Evolutionary conservation across 2,797 vertebrate genomes (phyloP), one percentile per base, ranked within the genome.

Genomic region (Triplophysa yarkandensis): DNA sequence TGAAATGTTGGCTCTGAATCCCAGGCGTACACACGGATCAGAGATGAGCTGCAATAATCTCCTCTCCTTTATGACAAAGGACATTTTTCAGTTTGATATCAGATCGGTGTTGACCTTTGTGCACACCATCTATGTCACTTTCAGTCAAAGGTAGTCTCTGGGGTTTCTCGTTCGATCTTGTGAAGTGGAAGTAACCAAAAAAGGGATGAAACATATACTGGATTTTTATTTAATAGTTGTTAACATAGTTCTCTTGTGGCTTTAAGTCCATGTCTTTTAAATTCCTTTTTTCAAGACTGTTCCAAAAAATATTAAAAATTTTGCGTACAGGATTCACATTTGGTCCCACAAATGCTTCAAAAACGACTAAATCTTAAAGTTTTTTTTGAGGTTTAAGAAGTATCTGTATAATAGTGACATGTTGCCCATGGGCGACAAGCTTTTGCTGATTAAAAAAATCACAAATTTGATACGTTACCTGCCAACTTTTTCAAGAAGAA

Each of bases 1-100:
- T 14, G 61, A 67, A 79, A 66, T 69, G 58, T 50, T 63, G 34
- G 48, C 1, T 16, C 58, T 73, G 80, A 81, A 76, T 82, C 75
- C 69, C 71, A 44, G 58, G 25, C 23, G 23, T 65, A 27, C 61
- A 65, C 34, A 43, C 28, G 57, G 60, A 28, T 76, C 65, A 71
- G 21, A 74, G 23, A 63, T 70, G 54, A 61, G 69, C 76, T 61
- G 16, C 60, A 44, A 36, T 80, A 73, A 78, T 80, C 73, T 73
- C 52, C 28, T 60, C 50, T 75, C 32, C 52, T 68, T 77, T 78
- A 68, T 57, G 55, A 58, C 61, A 71, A 48, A 74, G 63, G 76
- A 50, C 66, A 58, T 74, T 68, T 72, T 70, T 52, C 60, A 43
- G 73, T 67, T 79, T 65, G 60, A 73, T 75, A 77, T 76, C 48